Percentiles rank a stretch among this genome's conserved stretches.
Evolutionary conservation across 2,888 invertebrate species (phyloP).

Genomic region (Vesta saturnalis): DNA sequence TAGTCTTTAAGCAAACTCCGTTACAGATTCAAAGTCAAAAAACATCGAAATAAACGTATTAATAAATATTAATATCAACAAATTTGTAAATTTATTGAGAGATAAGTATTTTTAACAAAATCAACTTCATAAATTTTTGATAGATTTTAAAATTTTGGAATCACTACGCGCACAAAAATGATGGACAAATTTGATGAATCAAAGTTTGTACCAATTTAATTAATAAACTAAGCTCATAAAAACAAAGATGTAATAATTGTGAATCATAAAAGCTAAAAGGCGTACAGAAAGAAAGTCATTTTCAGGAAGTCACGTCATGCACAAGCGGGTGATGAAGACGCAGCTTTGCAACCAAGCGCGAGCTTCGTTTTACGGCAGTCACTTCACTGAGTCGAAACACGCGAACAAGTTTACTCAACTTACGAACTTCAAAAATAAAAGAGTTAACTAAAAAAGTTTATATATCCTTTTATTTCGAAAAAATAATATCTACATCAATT

Average conservation of each 20-base stretch:
- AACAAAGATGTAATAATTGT: slow-evolving; percentile 26
- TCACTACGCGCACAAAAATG: too few relatives aligned
- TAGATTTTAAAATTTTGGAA: too few relatives aligned
- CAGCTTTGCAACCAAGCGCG: slow-evolving; percentile 42
- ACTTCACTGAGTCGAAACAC: slow-evolving; percentile 44
- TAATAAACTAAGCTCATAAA: slow-evolving; percentile 29
- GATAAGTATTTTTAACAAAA: too few relatives aligned
- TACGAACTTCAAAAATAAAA: slow-evolving; percentile 30
- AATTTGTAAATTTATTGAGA: too few relatives aligned
- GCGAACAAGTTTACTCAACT: slow-evolving; percentile 38
- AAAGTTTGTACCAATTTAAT: slow-evolving; percentile 16
- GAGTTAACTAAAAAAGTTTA: slow-evolving; percentile 22
- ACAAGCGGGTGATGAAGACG: slow-evolving; percentile 43
- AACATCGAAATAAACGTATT: too few relatives aligned
- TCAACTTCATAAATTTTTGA: too few relatives aligned
- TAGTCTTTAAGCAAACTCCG: too few relatives aligned
- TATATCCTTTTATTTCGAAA: slow-evolving; percentile 5
- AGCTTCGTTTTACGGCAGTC: slow-evolving; percentile 38
- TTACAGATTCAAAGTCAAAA: too few relatives aligned
- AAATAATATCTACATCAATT: not conserved
- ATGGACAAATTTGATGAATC: not conserved
- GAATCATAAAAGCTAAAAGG: slow-evolving; percentile 37
- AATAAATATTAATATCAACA: too few relatives aligned
- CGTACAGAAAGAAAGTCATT: slow-evolving; percentile 42
- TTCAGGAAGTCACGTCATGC: slow-evolving; percentile 44